Evolutionary conservation across 2,888 invertebrate species (phyloP), one percentile per base, ranked within the genome.

Genomic region (Beris morrisii): DNA sequence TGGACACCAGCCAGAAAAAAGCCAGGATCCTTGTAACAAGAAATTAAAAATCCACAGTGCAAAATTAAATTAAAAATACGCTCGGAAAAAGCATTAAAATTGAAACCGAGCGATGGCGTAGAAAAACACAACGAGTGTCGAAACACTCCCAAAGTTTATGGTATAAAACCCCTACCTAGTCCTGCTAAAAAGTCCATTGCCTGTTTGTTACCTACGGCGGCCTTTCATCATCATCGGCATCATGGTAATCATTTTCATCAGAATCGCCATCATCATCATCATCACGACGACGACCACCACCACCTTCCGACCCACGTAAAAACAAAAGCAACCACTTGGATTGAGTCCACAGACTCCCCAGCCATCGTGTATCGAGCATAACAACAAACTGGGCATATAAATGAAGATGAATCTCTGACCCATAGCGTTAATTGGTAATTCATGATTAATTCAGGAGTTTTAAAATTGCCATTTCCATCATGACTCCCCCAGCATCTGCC

Each of bases 391-490:
- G 53, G 67, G 67, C 69, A 69, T 67, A 65, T 67, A 67, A 69
- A 69, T 69, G 63, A 67, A 67, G 69, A 69, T 70, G 66, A 67
- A 68, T 68, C 67, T 70, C 67, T 68, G 68, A 70, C 70, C 70
- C 67, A 68, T 69, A 64, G 70, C 69, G 70, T 71, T 71, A 71
- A 71, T 71, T 71, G 70, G 69, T 71, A 71, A 70, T 71, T 71
- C 71, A 71, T 71, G 71, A 71, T 71, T 71, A 71, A 71, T 71
- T 71, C 71, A 71, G 63, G 69, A 68, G 69, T 67, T 68, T 71
- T 70, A 70, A 71, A 71, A 71, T 67, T 69, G 70, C 70, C 69
- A 70, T 69, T 70, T 70, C 67, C 67, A 67, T 67, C 66, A 45
- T 28, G 12, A 46, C 9, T 4, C 5, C 13, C 52, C 38, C 11